A percentile compares a stretch with the other conserved stretches of the same genome.
phyloP scores from a whole-genome alignment of 2,797 vertebrate genomes.

The Microcaecilia unicolor region DNA sequence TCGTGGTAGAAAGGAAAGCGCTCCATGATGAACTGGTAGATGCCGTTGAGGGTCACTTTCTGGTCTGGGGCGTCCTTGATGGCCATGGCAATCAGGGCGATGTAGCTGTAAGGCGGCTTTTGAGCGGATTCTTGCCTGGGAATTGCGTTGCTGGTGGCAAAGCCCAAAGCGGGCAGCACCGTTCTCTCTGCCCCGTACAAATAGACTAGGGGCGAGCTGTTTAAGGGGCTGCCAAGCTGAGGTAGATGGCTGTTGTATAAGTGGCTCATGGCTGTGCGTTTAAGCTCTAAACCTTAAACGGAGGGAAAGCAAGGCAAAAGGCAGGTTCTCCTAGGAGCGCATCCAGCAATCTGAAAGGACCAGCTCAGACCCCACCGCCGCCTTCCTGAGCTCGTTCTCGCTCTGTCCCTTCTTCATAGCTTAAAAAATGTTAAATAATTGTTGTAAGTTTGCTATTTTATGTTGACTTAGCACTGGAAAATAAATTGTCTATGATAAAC shows the following conservation, averaged over 20 bases:
- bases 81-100: slow-evolving; percentile 95
- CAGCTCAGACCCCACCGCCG: slow-evolving; percentile 27
- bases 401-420: slow-evolving; percentile 68
- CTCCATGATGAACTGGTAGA: slow-evolving; percentile 95
- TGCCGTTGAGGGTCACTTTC: slow-evolving; percentile 83
- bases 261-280: slow-evolving; percentile 61
- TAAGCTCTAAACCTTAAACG: not conserved
- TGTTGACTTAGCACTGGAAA: slow-evolving; percentile 97
- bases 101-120: slow-evolving; percentile 96
- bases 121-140: slow-evolving; percentile 77
- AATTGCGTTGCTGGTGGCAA: slow-evolving; percentile 49
- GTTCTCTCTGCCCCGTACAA: slow-evolving; percentile 68
- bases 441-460: slow-evolving; percentile 90
- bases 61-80: slow-evolving; percentile 82
- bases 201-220: slow-evolving; percentile 71
- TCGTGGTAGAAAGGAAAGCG: slow-evolving; percentile 91
- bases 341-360: slow-evolving; percentile 19
- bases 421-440: slow-evolving; percentile 84
- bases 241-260: slow-evolving; percentile 65
- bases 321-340: slow-evolving; percentile 18
- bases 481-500: slow-evolving; percentile 99
- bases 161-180: slow-evolving; percentile 65
- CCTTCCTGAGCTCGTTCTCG: slow-evolving; percentile 60
- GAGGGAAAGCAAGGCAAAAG: slow-evolving; percentile 5
- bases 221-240: slow-evolving; percentile 43